These are phyloP conservation scores for Apodemus agrarius DNA, from an alignment of 2,797 vertebrate species.

Conservation along the genomic window DNA sequence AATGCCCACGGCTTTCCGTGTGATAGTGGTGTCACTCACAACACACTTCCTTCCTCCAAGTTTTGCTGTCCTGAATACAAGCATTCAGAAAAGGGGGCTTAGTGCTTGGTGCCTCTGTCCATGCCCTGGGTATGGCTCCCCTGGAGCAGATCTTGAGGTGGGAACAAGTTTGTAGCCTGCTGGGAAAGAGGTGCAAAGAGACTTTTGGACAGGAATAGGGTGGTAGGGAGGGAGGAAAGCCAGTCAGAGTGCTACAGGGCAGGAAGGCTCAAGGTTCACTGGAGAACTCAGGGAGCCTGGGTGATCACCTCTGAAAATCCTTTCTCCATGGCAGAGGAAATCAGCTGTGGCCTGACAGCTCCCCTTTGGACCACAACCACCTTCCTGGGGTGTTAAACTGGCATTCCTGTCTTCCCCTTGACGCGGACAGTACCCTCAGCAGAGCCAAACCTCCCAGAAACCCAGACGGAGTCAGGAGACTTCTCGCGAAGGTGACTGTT, in stretches of 20 bases:
- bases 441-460: background rate
- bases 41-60: background rate
- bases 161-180: background rate
- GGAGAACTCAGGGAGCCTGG: background rate
- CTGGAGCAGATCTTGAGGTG: background rate
- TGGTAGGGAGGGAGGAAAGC: background rate
- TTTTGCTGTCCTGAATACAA: background rate
- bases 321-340: background rate
- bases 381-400: background rate
- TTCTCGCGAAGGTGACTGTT: background rate
- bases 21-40: background rate
- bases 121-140: background rate
- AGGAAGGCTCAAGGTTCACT: background rate
- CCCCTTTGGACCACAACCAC: background rate
- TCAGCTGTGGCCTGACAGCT: too few species aligned
- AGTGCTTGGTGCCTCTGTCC: background rate
- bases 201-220: background rate
- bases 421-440: background rate
- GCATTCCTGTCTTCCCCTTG: conserved; percentile 6
- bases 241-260: background rate
- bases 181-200: background rate
- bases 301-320: background rate
- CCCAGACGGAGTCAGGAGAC: background rate
- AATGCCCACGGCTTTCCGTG: background rate
- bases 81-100: background rate